These are phyloP conservation scores for Crotalus tigris DNA, from an alignment of 2,113 vertebrate genomes.

Conservation along the genomic window DNA sequence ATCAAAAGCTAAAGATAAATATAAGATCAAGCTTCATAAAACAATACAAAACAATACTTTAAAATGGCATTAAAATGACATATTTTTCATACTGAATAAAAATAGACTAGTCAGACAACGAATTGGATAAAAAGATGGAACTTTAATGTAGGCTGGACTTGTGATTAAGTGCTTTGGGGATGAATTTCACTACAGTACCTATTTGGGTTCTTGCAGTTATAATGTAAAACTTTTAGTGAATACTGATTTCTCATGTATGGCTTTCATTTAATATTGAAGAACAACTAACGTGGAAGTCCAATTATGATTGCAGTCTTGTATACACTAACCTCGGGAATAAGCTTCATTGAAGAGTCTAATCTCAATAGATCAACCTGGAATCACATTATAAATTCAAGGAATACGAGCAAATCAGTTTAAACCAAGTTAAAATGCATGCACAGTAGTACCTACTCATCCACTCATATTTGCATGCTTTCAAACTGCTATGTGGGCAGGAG, in stretches of 20 bases:
- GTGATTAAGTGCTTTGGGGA: background rate
- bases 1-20: background rate
- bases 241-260: background rate
- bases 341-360: background rate
- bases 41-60: background rate
- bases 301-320: background rate
- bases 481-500: too few species aligned
- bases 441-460: background rate
- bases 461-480: too few species aligned
- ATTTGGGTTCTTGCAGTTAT: background rate
- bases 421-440: background rate
- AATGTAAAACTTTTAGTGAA: background rate
- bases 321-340: background rate
- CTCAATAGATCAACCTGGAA: background rate
- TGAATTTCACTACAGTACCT: background rate
- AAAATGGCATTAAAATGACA: background rate
- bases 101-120: background rate
- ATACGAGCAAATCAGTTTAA: background rate
- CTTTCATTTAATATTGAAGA: background rate
- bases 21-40: background rate
- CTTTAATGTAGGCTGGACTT: background rate
- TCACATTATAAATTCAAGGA: background rate
- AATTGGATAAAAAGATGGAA: background rate
- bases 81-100: background rate
- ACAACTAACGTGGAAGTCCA: background rate